Evolutionary conservation across 1,140 invertebrate species (phyloP), one percentile per base, ranked within the genome.

Genomic region (Oryctes rhinoceros): DNA sequence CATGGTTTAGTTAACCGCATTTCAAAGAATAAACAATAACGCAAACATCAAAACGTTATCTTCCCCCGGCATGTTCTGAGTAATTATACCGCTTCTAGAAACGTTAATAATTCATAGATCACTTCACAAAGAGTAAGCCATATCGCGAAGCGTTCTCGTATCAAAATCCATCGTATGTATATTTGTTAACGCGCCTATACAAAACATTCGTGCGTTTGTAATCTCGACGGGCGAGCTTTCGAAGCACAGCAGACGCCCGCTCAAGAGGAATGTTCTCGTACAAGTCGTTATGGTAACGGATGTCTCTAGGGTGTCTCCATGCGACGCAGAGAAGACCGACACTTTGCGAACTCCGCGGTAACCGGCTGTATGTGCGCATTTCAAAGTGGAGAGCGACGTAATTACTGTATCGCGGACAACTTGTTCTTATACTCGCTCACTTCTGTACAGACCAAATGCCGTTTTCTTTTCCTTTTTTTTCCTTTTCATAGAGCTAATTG

Each of bases 271-370:
- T 37, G 65, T 71, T 35, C 65, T 71, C 65, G 20, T 71, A 35
- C 24, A 71, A 71, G 65, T 71, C 65, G 65, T 71, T 71, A 71
- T 71, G 65, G 65, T 71, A 71, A 71, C 65, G 65, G 65, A 71
- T 71, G 65, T 71, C 65, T 71, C 65, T 20, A 71, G 65, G 65
- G 65, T 71, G 65, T 71, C 65, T 71, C 65, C 65, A 71, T 71
- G 65, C 65, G 65, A 71, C 65, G 65, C 20, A 13, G 65, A 71
- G 65, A 7, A 71, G 35, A 35, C 65, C 65, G 35, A 71, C 24
- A 35, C 65, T 71, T 71, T 35, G 65, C 65, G 11, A 35, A 24
- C 65, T 37, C 65, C 65, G 65, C 65, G 24, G 35, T 5, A 37
- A 71, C 24, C 65, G 65, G 35, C 65, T 71, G 65, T 35, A 37